phyloP scores from a whole-genome alignment of 1,140 invertebrate genomes.

The Odontomachus brunneus region DNA sequence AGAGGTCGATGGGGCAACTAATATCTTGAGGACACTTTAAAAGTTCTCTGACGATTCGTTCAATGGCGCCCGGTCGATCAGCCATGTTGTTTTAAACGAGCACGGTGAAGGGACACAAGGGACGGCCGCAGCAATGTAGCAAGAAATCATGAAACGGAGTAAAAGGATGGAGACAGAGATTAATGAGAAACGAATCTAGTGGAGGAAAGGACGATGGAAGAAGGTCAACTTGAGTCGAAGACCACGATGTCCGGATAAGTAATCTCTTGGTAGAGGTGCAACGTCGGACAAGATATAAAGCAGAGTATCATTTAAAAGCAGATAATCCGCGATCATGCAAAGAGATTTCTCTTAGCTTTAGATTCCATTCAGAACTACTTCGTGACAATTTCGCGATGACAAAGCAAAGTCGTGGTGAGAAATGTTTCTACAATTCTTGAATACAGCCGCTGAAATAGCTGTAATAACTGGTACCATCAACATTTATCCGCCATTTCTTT shows the following conservation, averaged over 20 bases:
- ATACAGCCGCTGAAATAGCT: background rate
- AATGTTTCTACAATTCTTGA: background rate
- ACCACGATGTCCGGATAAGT: conserved; percentile 35
- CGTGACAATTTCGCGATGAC: background rate
- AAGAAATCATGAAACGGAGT: conserved; percentile 80
- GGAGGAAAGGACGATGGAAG: conserved; percentile 49
- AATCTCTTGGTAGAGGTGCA: conserved; percentile 9
- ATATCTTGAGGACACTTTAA: conserved; percentile 20
- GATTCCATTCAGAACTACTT: conserved; percentile 8
- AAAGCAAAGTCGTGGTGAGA: background rate
- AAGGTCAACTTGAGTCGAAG: conserved; percentile 44
- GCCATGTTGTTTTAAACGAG: conserved; percentile 76
- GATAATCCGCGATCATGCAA: background rate
- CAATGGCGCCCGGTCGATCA: conserved; percentile 66
- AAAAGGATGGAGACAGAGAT: conserved; percentile 81
- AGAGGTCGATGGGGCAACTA: background rate
- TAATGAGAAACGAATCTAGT: conserved; percentile 82
- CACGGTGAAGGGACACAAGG: conserved; percentile 59
- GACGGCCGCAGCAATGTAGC: conserved; percentile 65
- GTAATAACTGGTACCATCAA: background rate
- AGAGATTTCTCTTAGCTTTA: background rate
- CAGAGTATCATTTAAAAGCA: background rate
- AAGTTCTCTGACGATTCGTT: conserved; percentile 40
- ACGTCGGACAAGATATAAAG: background rate
- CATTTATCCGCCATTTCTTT: background rate